Evolutionary conservation across 2,888 invertebrate genomes (phyloP).

Genomic region (Campoplex nolae): DNA sequence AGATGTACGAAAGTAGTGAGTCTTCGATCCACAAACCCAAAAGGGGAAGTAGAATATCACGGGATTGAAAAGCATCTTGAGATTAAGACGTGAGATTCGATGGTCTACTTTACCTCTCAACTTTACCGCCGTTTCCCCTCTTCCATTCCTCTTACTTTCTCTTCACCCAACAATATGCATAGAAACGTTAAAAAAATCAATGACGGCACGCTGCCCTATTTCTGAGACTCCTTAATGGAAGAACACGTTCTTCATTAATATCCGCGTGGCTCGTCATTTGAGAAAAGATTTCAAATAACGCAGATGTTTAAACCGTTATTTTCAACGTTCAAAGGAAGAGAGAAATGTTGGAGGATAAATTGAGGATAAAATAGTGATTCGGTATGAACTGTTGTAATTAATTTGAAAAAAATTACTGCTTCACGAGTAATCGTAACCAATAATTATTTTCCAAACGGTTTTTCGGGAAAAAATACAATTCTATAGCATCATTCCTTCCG

Average conservation of each 20-base stretch:
- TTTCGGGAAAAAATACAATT: neutral
- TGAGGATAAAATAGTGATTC: neutral
- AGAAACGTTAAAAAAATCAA: conserved; percentile 57
- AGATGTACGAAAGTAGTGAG: conserved; percentile 36
- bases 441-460: neutral
- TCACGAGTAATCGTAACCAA: neutral
- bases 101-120: conserved; percentile 55
- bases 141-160: conserved; percentile 8
- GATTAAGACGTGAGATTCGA: conserved; percentile 75
- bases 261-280: neutral
- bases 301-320: neutral
- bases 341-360: neutral
- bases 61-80: conserved; percentile 66
- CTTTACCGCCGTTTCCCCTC: neutral
- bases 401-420: neutral
- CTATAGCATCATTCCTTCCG: too few species aligned
- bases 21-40: conserved; percentile 22
- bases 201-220: conserved; percentile 66
- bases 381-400: neutral
- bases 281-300: neutral
- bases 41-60: conserved; percentile 26
- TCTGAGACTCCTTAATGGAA: conserved; percentile 43
- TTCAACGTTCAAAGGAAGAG: neutral
- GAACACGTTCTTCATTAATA: conserved; percentile 32
- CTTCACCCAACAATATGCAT: conserved; percentile 11